Conservation (phyloP, 2,888 invertebrate genomes). For the Himalopsyche kuldschensis region DNA sequence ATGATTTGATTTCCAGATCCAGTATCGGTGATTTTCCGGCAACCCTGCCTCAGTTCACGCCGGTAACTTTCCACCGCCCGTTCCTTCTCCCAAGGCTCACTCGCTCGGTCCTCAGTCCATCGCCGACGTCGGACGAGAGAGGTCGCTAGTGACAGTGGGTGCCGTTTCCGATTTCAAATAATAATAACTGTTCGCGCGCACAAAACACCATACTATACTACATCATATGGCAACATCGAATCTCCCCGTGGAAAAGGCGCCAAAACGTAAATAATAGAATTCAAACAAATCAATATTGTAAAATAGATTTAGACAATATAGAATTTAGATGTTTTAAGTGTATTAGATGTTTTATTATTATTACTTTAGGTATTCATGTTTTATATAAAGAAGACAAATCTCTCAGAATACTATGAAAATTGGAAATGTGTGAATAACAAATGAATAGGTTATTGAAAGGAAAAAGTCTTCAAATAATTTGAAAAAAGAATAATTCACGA, state of each 20-base stretch:
- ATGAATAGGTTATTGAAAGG: no score
- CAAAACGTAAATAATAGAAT: background rate
- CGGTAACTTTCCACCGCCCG: background rate
- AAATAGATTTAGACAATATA: background rate
- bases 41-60: background rate
- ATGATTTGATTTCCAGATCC: background rate
- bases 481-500: no score
- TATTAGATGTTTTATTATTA: background rate
- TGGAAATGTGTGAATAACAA: no score
- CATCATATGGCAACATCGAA: background rate
- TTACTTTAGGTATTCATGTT: no score
- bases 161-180: background rate
- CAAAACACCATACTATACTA: background rate
- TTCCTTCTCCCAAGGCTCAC: slow-evolving; percentile 6
- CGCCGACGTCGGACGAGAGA: background rate
- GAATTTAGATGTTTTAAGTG: background rate
- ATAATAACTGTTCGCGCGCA: background rate
- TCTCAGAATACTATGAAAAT: no score
- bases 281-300: background rate
- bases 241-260: background rate
- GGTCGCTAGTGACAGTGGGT: background rate
- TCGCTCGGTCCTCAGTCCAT: background rate
- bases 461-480: no score
- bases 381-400: no score
- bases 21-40: background rate